phyloP scores from a whole-genome alignment of 2,888 invertebrate species.

The Zonitis immaculata region DNA sequence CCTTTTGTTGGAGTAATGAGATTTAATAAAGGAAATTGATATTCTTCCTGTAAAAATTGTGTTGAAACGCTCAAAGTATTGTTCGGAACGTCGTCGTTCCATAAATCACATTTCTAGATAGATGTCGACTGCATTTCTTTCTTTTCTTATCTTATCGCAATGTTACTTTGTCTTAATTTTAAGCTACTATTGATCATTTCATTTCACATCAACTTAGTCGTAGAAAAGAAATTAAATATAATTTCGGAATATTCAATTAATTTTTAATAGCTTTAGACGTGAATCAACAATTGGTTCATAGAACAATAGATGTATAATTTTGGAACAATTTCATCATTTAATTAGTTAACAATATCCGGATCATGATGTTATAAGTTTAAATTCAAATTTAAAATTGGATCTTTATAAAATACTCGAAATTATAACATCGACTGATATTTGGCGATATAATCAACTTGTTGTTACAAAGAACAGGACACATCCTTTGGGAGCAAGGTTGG shows the following conservation, averaged over 20 bases:
- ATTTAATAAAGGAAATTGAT: conserved; percentile 41
- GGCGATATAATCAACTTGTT: background rate
- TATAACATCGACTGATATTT: background rate
- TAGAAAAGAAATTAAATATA: too few species aligned
- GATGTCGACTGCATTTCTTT: conserved; percentile 33
- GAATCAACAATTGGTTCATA: background rate
- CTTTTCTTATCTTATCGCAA: conserved; percentile 28
- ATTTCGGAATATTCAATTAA: too few species aligned
- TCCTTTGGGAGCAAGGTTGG: conserved; percentile 30
- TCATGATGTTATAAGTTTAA: too few species aligned
- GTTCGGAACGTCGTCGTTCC: conserved; percentile 25
- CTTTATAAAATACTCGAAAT: too few species aligned
- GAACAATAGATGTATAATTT: conserved; percentile 2
- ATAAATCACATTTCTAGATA: conserved; percentile 31
- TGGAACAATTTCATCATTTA: background rate
- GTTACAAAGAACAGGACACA: conserved; percentile 32
- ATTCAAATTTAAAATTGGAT: too few species aligned
- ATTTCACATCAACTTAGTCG: too few species aligned
- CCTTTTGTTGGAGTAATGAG: conserved; percentile 37
- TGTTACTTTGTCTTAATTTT: conserved; percentile 15
- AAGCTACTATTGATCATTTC: conserved; percentile 8
- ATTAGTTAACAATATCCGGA: too few species aligned
- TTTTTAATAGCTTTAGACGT: too few species aligned
- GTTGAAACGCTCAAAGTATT: conserved; percentile 30
- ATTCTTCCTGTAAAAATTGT: conserved; percentile 35